Base-by-base conservation (phyloP, 2,113 vertebrate genomes). In the Lonchura striata region DNA sequence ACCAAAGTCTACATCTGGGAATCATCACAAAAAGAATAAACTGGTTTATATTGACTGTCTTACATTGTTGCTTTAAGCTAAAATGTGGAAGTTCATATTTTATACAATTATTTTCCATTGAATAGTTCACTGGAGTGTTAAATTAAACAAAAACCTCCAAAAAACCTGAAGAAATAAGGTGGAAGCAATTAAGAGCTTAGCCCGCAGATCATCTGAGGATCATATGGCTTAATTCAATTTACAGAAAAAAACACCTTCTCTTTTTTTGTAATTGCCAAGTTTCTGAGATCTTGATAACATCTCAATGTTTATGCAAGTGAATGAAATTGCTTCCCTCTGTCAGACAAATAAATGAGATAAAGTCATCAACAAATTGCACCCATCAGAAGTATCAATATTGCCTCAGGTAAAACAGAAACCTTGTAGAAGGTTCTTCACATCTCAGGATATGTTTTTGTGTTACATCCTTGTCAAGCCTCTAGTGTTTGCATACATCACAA, bases 121-220 rank as follows among this genome's bases (percentile, higher is more conserved):
- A 76, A 30, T 81, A 88, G 64, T 74, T 96, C 90, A 96, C 31
- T 97, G 92, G 70, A 97, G 95, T 97, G 94, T 96, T 96, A 97
- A 97, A 97, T 97, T 97, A 97, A 98, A 97, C 79, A 89, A 93
- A 95, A 90, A 81, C 52, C 93, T 35, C 11, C 49, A 94, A 97
- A 97, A 94, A 82, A 60, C n/a, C 41, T 71, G 52, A 82, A 90
- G 56, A 85, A 81, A 82, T 86, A 96, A 96, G 85, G 76, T 91
- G 84, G 87, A 97, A 94, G 63, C 82, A 92, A 92, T 96, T 96
- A 97, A 94, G 28, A 30, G 23, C 25, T 92, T 92, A 77, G 61
- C 42, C 57, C 81, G 23, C 7, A 94, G 39, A 95, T 37, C 50
- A 74, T 83, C 23, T 82, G 22, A 78, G 46, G 15, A 10, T 86